These are phyloP conservation scores for Coilia nasus DNA, from an alignment of 2,797 vertebrate species.

Conservation along the genomic window DNA sequence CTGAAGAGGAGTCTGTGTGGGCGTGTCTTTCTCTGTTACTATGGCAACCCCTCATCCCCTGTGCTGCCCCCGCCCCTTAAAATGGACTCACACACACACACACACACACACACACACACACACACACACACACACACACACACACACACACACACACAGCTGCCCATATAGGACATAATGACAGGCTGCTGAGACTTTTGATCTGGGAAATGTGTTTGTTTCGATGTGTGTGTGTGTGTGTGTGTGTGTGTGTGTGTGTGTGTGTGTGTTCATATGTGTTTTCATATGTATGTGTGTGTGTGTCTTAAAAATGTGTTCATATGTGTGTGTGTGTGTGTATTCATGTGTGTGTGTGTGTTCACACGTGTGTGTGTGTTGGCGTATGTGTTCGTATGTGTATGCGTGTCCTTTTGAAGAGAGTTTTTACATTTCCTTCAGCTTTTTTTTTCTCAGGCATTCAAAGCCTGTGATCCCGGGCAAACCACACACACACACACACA, in stretches of 20 bases:
- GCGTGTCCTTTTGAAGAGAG: slow-evolving; percentile 66
- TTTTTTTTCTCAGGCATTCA: neutral
- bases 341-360: neutral
- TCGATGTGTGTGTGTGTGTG: slow-evolving; percentile 4
- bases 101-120: neutral
- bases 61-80: neutral
- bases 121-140: slow-evolving; percentile 9
- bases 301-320: neutral
- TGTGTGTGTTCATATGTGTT: slow-evolving; percentile 1
- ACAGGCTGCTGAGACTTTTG: slow-evolving; percentile 9
- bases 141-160: neutral
- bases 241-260: neutral
- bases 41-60: neutral
- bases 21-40: neutral
- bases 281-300: slow-evolving; percentile 1
- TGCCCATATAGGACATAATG: slow-evolving; percentile 6
- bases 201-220: neutral
- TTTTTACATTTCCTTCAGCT: neutral
- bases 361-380: neutral
- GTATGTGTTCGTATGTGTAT: slow-evolving; percentile 29
- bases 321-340: neutral
- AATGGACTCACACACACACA: neutral
- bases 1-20: neutral
- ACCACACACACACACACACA: slow-evolving; percentile 63
- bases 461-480: slow-evolving; percentile 42